A percentile compares a stretch with the other conserved stretches of the same genome.
phyloP scores from a whole-genome alignment of 2,888 invertebrate genomes.

The Cheiracanthium punctorium region DNA sequence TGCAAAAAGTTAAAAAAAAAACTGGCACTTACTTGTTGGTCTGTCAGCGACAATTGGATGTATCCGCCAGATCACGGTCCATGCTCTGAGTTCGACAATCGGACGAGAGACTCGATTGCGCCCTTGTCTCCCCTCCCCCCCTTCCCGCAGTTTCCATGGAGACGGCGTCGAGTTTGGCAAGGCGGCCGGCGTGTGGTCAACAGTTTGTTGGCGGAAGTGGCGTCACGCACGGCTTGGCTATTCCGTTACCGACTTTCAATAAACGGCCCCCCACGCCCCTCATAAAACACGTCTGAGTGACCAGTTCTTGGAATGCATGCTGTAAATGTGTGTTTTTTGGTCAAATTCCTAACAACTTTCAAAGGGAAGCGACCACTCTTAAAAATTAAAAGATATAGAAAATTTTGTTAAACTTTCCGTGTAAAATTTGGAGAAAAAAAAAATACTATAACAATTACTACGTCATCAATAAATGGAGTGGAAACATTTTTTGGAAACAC shows the following conservation, averaged over 20 bases:
- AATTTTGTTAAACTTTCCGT: no score
- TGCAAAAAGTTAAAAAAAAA: background rate
- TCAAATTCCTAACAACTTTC: no score
- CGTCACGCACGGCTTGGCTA: background rate
- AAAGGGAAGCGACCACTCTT: no score
- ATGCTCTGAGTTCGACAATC: background rate
- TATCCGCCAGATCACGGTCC: background rate
- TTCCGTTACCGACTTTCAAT: background rate
- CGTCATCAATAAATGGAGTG: no score
- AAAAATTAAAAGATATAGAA: no score
- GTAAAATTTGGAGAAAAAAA: no score
- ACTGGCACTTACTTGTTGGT: background rate
- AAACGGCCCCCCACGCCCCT: no score
- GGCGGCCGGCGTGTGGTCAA: background rate
- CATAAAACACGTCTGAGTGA: no score
- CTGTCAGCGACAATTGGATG: background rate
- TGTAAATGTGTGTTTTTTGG: no score
- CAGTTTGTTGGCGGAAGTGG: conserved; percentile 15
- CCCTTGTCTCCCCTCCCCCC: background rate
- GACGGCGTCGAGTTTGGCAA: background rate
- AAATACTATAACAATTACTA: no score
- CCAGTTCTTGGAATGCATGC: no score
- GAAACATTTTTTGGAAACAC: no score
- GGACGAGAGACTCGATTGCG: background rate
- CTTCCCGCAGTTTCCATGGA: background rate